These are phyloP conservation scores for Plagiodera versicolora DNA, from an alignment of 2,888 invertebrate species.

Conservation along the genomic window DNA sequence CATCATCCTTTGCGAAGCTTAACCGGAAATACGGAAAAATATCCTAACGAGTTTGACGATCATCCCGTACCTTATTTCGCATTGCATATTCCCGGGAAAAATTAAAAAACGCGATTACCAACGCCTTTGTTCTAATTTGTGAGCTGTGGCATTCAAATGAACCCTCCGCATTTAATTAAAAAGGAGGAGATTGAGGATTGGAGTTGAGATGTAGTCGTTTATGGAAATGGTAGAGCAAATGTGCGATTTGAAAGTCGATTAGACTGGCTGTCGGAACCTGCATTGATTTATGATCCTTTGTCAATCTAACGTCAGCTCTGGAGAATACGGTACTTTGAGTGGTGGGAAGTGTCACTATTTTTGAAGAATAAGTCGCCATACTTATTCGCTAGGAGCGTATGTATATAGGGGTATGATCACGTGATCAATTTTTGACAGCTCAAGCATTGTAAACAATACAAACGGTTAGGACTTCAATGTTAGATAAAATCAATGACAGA, in stretches of 20 bases:
- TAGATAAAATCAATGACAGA: no score
- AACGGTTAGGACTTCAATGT: no score
- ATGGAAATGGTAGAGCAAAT: not conserved
- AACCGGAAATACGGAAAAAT: no score
- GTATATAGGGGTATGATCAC: no score
- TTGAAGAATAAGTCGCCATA: no score
- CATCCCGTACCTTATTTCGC: not conserved
- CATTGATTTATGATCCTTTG: not conserved
- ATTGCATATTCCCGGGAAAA: not conserved
- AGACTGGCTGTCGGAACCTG: not conserved
- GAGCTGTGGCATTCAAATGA: constrained; percentile 10
- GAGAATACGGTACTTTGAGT: no score
- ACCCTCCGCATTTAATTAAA: constrained; percentile 14
- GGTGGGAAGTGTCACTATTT: no score
- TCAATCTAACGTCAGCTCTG: no score
- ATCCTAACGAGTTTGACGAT: not conserved
- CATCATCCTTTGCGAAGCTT: no score
- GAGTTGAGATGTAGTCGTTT: not conserved
- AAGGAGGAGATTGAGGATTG: not conserved
- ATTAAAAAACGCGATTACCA: not conserved
- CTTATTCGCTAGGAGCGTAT: no score
- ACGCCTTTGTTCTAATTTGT: constrained; percentile 11
- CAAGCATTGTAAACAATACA: no score
- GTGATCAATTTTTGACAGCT: no score
- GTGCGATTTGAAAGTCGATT: not conserved